Base-by-base conservation (phyloP, 2,113 vertebrate species). In the Lagopus leucura region DNA sequence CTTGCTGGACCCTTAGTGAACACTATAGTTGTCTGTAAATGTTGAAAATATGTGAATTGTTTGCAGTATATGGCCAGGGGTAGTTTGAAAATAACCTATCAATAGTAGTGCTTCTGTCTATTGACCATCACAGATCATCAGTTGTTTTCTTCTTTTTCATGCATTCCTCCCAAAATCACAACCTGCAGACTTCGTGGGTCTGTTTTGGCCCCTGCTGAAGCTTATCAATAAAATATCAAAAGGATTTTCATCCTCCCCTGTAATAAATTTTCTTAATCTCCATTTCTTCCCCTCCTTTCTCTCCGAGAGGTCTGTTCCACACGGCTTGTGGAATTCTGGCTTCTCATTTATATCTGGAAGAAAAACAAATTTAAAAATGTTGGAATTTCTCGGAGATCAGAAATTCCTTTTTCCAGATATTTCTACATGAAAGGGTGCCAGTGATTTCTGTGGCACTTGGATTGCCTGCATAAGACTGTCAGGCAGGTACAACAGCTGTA, bases 301-400 rank as follows among this genome's bases (percentile, higher is more conserved):
- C 47, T 90, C 82, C 61, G 18, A 58, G 63, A 91, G 45, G 85
- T 77, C 79, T 2, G 11, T 96, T 94, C 90, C 94, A 93, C 76
- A 60, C 3, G 2, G 60, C 60, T 64, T 52, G 7, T 84, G 94
- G 96, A 96, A 96, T 95, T 96, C 93, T 96, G 90, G 92, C 86
- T 60, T 74, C 67, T 71, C 3, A 0, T 77, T 86, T 54, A 4
- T 55, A 67, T 21, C 24, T 38, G 85, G 55, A 93, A 83, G 76
- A 83, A 96, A 94, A 95, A 17, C 38, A 82, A 34, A 77, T 71
- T 91, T 88, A 27, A 77, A 80, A 92, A 64, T 32, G 25, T 10
- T 77, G 87, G 93, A 96, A 94, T 80, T 92, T 95, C 72, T 92
- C 65, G 52, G 25, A 60, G 86, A 77, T 83, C 65, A 81, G 64